These are phyloP conservation scores for Xestia rhomboidea DNA, from an alignment of 2,888 invertebrate species.

Conservation along the genomic window DNA sequence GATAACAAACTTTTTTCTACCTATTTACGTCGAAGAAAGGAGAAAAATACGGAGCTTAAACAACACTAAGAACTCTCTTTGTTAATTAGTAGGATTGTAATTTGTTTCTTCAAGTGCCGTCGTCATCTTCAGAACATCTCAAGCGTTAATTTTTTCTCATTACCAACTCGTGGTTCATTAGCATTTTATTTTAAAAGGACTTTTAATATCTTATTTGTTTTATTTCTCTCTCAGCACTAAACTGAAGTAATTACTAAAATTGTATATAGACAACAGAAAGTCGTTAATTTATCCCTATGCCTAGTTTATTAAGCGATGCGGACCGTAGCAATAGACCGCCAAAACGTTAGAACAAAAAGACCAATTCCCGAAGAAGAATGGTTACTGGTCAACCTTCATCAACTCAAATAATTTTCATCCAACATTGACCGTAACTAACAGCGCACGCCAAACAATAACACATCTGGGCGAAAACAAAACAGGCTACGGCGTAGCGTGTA, in stretches of 20 bases:
- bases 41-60: constrained; percentile 57
- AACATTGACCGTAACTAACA: constrained; percentile 50
- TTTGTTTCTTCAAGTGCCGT: constrained; percentile 48
- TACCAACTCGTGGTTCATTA: constrained; percentile 53
- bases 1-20: constrained; percentile 62
- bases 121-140: constrained; percentile 56
- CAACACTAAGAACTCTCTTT: constrained; percentile 52
- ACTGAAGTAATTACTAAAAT: constrained; percentile 28
- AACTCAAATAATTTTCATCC: constrained; percentile 51
- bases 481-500: constrained; percentile 64
- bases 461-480: constrained; percentile 62
- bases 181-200: constrained; percentile 49
- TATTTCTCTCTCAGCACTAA: constrained; percentile 7
- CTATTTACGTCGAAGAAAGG: constrained; percentile 42
- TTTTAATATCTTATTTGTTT: constrained; percentile 44
- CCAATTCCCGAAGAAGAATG: constrained; percentile 26
- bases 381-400: constrained; percentile 16
- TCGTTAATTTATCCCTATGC: background rate
- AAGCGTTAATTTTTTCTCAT: constrained; percentile 59
- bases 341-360: constrained; percentile 33
- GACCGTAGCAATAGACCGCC: constrained; percentile 10
- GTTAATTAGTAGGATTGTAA: constrained; percentile 59
- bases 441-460: constrained; percentile 58
- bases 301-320: constrained; percentile 1
- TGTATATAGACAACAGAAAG: constrained; percentile 6